phyloP scores from a whole-genome alignment of 2,888 invertebrate species.

The Drosophila mimica region DNA sequence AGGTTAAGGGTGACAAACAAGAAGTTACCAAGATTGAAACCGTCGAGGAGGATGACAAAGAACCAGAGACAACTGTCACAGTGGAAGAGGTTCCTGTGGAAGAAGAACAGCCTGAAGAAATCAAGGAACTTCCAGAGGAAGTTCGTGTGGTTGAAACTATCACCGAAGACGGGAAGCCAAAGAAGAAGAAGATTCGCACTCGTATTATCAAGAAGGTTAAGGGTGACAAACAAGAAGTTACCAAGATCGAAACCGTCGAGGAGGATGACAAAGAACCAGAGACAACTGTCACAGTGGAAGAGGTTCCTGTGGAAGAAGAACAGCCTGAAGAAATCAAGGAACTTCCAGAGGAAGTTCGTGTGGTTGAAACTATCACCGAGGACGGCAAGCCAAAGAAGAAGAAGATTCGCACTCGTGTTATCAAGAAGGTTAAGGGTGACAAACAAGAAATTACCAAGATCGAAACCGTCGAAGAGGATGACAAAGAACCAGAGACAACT shows the following conservation, averaged over 20 bases:
- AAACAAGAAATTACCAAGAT: slow-evolving; percentile 36
- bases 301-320: slow-evolving; percentile 17
- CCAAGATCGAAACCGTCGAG: slow-evolving; percentile 35
- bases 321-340: slow-evolving; percentile 15
- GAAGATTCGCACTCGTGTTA: slow-evolving; percentile 34
- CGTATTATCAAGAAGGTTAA: slow-evolving; percentile 38
- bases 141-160: slow-evolving; percentile 33
- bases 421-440: slow-evolving; percentile 34
- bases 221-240: slow-evolving; percentile 43
- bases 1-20: slow-evolving; percentile 35
- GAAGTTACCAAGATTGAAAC: slow-evolving; percentile 38
- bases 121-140: slow-evolving; percentile 33
- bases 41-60: slow-evolving; percentile 31
- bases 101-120: slow-evolving; percentile 16
- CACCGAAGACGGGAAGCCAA: slow-evolving; percentile 27
- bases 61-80: slow-evolving; percentile 29
- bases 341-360: slow-evolving; percentile 29
- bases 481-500: slow-evolving; percentile 26
- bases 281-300: slow-evolving; percentile 30
- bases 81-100: slow-evolving; percentile 24
- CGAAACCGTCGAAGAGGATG: slow-evolving; percentile 36
- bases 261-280: slow-evolving; percentile 32
- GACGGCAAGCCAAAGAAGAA: slow-evolving; percentile 30
- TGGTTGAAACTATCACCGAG: slow-evolving; percentile 16
- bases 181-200: slow-evolving; percentile 36